phyloP scores from a whole-genome alignment of 2,113 vertebrate species.

The Pimephales promelas region DNA sequence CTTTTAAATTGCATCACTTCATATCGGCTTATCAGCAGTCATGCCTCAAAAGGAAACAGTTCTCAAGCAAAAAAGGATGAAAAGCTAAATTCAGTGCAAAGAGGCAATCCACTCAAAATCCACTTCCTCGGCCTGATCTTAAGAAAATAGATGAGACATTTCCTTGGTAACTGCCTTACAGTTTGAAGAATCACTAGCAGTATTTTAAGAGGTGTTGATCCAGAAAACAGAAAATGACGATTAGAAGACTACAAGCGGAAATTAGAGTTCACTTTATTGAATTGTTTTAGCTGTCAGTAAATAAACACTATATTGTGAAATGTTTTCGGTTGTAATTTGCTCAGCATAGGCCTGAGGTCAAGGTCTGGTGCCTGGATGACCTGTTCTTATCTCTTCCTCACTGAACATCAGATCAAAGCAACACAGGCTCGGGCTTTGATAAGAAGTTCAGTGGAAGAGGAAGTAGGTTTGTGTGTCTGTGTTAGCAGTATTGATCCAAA shows the following conservation, averaged over 20 bases:
- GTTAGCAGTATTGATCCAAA: slow-evolving; percentile 43
- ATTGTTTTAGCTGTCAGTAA: too few species aligned
- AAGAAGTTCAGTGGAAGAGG: slow-evolving; percentile 23
- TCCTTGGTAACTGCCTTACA: background rate
- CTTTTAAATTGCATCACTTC: background rate
- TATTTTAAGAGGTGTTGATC: slow-evolving; percentile 23
- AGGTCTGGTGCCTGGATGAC: background rate
- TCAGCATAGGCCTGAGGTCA: background rate
- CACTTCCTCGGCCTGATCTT: slow-evolving; percentile 15
- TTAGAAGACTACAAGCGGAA: background rate
- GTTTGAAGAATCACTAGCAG: slow-evolving; percentile 1
- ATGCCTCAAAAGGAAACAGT: background rate
- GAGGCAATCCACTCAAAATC: slow-evolving; percentile 25
- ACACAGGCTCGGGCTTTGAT: slow-evolving; percentile 22
- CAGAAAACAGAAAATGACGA: slow-evolving; percentile 2
- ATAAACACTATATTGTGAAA: background rate
- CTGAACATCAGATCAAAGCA: slow-evolving; percentile 28
- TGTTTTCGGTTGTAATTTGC: background rate
- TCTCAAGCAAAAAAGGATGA: background rate
- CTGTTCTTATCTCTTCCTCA: slow-evolving; percentile 17
- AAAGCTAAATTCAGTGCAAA: background rate
- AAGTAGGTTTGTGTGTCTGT: background rate
- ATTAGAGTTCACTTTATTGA: background rate
- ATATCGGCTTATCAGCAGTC: background rate
- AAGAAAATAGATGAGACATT: slow-evolving; percentile 30